A percentile compares a stretch with the other conserved stretches of the same genome.
Evolutionary conservation across 2,888 invertebrate species (phyloP).

Genomic region (Cheilosia impressa): DNA sequence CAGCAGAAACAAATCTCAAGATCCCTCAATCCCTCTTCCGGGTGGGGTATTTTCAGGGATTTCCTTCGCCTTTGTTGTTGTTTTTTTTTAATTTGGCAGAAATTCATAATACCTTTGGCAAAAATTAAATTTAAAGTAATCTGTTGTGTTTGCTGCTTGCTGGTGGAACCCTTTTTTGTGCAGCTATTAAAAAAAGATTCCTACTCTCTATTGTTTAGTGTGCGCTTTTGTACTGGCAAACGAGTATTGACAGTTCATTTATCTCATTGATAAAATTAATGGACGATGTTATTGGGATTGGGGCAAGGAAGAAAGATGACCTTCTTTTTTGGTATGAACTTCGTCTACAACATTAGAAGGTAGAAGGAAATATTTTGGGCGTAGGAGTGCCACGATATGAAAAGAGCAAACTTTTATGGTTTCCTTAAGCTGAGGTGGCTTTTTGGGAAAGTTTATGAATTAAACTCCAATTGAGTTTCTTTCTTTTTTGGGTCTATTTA

Average conservation of each 20-base stretch:
- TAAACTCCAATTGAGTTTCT: background rate
- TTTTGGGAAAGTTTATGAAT: background rate
- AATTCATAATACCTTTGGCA: conserved; percentile 28
- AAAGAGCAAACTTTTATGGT: background rate
- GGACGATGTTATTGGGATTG: background rate
- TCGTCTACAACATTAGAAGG: background rate
- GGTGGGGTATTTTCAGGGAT: background rate
- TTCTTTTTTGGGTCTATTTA: background rate
- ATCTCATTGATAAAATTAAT: conserved; percentile 50
- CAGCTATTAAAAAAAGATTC: conserved; percentile 37
- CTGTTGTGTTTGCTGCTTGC: background rate
- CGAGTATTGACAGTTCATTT: conserved; percentile 51
- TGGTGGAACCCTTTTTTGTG: background rate
- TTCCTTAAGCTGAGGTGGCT: background rate
- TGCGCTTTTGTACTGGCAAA: conserved; percentile 3
- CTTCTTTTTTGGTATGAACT: background rate
- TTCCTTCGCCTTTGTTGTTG: no score
- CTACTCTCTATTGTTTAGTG: conserved; percentile 1
- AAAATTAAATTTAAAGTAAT: conserved; percentile 38
- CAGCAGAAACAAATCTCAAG: conserved; percentile 1
- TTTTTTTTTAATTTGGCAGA: conserved; percentile 20
- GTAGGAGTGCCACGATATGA: background rate
- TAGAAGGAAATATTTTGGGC: background rate
- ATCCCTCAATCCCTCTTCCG: conserved; percentile 4
- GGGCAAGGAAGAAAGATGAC: background rate